Evolutionary conservation across 2,888 invertebrate species (phyloP).

Genomic region (Deladenus siricidicola): DNA sequence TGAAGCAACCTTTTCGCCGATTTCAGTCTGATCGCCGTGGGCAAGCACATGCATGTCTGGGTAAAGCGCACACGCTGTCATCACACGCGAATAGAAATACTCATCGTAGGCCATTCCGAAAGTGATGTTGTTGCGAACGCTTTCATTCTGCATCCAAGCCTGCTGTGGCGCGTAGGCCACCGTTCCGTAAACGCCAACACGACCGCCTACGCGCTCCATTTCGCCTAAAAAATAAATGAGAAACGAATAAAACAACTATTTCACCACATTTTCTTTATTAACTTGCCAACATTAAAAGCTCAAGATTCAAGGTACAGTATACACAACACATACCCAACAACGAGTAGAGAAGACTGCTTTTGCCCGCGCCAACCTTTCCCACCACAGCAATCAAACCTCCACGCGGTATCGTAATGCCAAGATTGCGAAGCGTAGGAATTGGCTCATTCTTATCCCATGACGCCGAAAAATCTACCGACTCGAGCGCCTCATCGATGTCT

Average conservation of each 20-base stretch:
- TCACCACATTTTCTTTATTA: neutral
- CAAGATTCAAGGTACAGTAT: neutral
- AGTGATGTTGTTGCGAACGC: slow-evolving; percentile 80
- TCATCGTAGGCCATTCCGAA: slow-evolving; percentile 60
- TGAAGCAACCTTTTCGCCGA: slow-evolving; percentile 46
- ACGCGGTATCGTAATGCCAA: slow-evolving; percentile 61
- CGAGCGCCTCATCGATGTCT: slow-evolving; percentile 33
- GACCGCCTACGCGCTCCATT: slow-evolving; percentile 56
- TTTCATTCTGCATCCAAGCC: slow-evolving; percentile 97
- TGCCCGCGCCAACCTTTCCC: slow-evolving; percentile 51
- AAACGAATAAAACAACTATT: neutral
- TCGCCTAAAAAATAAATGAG: slow-evolving; percentile 61
- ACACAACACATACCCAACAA: slow-evolving; percentile 32
- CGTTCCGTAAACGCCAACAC: slow-evolving; percentile 55
- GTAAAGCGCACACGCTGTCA: slow-evolving; percentile 46
- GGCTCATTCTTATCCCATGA: slow-evolving; percentile 39
- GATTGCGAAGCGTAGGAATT: slow-evolving; percentile 47
- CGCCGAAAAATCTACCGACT: slow-evolving; percentile 33
- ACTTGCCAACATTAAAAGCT: neutral
- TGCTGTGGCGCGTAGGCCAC: slow-evolving; percentile 84
- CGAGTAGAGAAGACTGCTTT: slow-evolving; percentile 67
- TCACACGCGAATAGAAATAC: slow-evolving; percentile 47
- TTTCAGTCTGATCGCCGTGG: slow-evolving; percentile 47
- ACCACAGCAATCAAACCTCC: slow-evolving; percentile 47
- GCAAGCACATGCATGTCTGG: slow-evolving; percentile 43